Percentiles rank a stretch among this genome's conserved stretches.
Conservation (phyloP, 1,140 invertebrate species). For the Steinernema feltiae region DNA sequence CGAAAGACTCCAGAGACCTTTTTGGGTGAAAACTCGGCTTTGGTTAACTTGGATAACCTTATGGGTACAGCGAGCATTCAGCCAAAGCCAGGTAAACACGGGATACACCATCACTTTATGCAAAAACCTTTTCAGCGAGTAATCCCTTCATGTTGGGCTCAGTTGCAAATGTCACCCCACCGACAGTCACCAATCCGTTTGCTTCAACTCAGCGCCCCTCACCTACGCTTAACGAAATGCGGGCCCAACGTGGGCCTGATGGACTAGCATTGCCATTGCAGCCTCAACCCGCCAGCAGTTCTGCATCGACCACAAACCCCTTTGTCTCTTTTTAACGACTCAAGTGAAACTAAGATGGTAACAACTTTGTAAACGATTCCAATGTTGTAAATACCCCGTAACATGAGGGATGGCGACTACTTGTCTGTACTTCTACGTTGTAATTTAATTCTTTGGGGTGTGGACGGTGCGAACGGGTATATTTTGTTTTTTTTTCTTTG, state of each 20-base stretch:
- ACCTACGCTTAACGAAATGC: conserved; percentile 54
- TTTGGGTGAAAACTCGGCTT: conserved; percentile 81
- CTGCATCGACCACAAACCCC: conserved; percentile 3
- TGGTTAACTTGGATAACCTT: conserved; percentile 90
- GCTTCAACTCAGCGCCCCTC: conserved; percentile 50
- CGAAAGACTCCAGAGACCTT: conserved; percentile 80
- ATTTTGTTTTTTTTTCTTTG: neutral
- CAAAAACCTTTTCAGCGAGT: conserved; percentile 49
- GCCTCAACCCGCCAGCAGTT: conserved; percentile 15
- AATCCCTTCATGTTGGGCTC: conserved; percentile 52
- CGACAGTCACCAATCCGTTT: conserved; percentile 52
- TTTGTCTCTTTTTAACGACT: neutral
- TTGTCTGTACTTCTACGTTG: conserved; percentile 5
- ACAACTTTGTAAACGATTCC: neutral
- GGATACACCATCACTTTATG: too few relatives aligned
- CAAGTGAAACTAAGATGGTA: neutral
- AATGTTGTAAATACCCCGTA: neutral
- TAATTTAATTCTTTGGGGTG: neutral
- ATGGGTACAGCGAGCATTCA: conserved; percentile 64
- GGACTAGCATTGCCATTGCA: conserved; percentile 22
- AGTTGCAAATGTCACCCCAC: conserved; percentile 16
- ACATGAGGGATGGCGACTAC: neutral
- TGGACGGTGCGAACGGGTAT: conserved; percentile 11
- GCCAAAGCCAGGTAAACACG: conserved; percentile 23
- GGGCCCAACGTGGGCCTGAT: conserved; percentile 28